Evolutionary conservation across 2,888 invertebrate genomes (phyloP).

Genomic region (Lathronympha strigana): DNA sequence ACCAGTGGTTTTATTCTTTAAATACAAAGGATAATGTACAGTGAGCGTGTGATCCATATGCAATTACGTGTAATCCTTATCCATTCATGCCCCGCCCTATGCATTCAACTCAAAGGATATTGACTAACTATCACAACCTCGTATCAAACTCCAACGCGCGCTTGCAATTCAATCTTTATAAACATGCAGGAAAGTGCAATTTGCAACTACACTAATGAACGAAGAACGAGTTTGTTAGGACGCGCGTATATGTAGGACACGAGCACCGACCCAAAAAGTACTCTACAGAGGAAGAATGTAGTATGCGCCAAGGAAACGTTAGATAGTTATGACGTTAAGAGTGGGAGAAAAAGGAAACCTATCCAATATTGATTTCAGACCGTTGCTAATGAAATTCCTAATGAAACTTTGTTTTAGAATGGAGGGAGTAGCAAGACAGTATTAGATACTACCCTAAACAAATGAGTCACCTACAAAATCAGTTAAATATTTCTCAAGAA

Average conservation of each 20-base stretch:
- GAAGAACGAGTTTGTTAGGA: neutral
- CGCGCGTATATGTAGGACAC: conserved; percentile 59
- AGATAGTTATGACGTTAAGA: neutral
- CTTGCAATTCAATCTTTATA: neutral
- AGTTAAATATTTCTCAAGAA: too few relatives aligned
- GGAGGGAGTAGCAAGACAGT: neutral
- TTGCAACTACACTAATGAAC: conserved; percentile 2
- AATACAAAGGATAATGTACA: too few relatives aligned
- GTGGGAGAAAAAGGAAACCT: conserved; percentile 31
- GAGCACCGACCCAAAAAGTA: conserved; percentile 60
- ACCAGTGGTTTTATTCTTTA: too few relatives aligned
- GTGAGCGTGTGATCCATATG: neutral
- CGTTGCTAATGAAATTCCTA: conserved; percentile 12
- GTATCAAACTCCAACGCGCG: neutral
- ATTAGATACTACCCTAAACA: neutral
- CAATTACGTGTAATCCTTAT: neutral
- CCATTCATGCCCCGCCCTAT: neutral
- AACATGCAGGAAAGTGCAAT: conserved; percentile 1
- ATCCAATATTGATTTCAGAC: conserved; percentile 66
- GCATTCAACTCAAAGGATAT: neutral
- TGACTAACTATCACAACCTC: neutral
- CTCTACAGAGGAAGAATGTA: neutral
- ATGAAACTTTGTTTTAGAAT: conserved; percentile 8
- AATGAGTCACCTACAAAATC: too few relatives aligned
- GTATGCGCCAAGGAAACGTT: neutral